These are phyloP conservation scores for Picathartes gymnocephalus DNA, from an alignment of 2,113 vertebrate species.

Conservation along the genomic window DNA sequence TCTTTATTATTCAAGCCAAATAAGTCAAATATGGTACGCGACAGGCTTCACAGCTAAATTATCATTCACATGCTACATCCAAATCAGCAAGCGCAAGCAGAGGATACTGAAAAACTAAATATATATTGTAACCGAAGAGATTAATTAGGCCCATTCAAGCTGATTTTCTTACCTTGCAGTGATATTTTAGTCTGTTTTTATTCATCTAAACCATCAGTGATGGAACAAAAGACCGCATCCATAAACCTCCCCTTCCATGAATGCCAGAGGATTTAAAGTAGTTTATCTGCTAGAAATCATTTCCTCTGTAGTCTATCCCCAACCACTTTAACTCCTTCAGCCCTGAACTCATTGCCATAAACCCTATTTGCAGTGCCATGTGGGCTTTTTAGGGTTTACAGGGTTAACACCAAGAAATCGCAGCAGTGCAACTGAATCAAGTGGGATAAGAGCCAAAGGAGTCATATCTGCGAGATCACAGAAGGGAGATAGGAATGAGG, in stretches of 20 bases:
- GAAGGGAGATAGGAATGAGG: background rate
- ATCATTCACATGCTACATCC: background rate
- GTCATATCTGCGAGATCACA: background rate
- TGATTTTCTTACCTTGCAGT: conserved; percentile 52
- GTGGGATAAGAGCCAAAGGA: conserved; percentile 25
- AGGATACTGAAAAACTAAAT: background rate
- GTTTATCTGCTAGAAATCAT: conserved; percentile 60
- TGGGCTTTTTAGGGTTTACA: background rate
- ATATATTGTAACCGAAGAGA: background rate
- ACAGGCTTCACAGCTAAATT: conserved; percentile 21
- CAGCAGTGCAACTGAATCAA: background rate
- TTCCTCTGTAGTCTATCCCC: conserved; percentile 39
- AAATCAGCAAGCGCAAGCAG: background rate
- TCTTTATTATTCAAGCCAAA: conserved; percentile 62
- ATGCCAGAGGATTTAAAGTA: conserved; percentile 54
- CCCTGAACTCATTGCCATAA: background rate
- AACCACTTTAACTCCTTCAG: conserved; percentile 51
- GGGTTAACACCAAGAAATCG: conserved; percentile 18
- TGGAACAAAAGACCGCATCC: conserved; percentile 36
- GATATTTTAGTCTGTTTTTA: conserved; percentile 54
- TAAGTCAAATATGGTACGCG: conserved; percentile 36
- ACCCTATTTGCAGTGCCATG: background rate
- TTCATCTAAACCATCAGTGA: conserved; percentile 27
- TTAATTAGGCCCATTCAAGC: conserved; percentile 14
- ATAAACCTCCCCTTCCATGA: conserved; percentile 43